A percentile compares a stretch with the other conserved stretches of the same genome.
These are phyloP conservation scores for Hylia prasina DNA, from an alignment of 2,113 vertebrate genomes.

Conservation along the genomic window DNA sequence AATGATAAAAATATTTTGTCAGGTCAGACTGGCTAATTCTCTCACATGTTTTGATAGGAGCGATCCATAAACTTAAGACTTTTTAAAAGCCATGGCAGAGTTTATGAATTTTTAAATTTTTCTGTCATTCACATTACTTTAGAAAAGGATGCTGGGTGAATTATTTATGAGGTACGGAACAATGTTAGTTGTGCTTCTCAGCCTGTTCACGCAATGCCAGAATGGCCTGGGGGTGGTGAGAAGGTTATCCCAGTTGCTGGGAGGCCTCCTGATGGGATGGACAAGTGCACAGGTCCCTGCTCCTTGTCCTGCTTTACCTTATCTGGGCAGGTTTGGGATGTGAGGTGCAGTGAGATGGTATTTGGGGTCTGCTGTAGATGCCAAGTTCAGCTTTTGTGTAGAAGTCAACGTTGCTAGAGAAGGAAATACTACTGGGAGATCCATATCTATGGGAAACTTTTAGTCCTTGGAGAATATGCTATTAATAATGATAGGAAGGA, in stretches of 20 bases:
- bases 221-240: neutral
- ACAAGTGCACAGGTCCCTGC: neutral
- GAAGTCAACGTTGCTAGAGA: neutral
- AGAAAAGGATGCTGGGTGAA: neutral
- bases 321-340: neutral
- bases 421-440: neutral
- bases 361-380: neutral
- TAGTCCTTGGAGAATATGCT: neutral
- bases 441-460: neutral
- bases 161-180: neutral
- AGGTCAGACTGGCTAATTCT: neutral
- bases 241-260: neutral
- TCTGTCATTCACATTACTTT: neutral
- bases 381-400: neutral
- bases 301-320: neutral
- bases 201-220: neutral
- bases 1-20: neutral
- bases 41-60: neutral
- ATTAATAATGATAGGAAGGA: slow-evolving; percentile 29
- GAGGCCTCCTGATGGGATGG: neutral
- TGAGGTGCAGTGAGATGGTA: neutral
- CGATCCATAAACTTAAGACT: neutral
- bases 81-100: neutral
- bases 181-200: neutral
- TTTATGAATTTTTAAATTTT: neutral